Evolutionary conservation across 2,113 vertebrate species (phyloP).

Genomic region (Mustelus asterias): DNA sequence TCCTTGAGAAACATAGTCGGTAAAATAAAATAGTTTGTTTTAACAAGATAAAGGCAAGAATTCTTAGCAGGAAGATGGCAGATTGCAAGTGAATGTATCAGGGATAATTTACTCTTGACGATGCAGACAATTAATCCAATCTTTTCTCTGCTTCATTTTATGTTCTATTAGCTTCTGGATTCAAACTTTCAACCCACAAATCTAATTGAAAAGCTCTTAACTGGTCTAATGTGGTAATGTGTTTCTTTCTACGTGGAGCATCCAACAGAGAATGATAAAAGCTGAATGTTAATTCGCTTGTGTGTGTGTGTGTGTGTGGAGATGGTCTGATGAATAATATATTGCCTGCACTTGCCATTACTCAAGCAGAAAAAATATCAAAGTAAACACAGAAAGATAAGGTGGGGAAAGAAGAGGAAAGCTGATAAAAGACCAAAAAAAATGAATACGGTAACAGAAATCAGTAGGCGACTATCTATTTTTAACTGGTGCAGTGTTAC

Average conservation of each 20-base stretch:
- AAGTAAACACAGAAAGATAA: conserved; percentile 53
- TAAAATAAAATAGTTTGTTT: background rate
- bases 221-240: conserved; percentile 60
- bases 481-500: background rate
- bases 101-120: conserved; percentile 50
- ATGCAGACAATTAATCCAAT: conserved; percentile 66
- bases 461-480: conserved; percentile 15
- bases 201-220: conserved; percentile 68
- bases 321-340: conserved; percentile 55
- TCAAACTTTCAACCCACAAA: conserved; percentile 72
- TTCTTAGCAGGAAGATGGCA: conserved; percentile 37
- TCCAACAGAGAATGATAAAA: conserved; percentile 50
- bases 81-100: conserved; percentile 49
- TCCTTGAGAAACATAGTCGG: background rate
- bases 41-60: background rate
- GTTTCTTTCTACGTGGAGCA: conserved; percentile 52
- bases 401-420: conserved; percentile 44
- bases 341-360: conserved; percentile 46
- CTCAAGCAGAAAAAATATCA: conserved; percentile 51
- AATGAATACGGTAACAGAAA: conserved; percentile 35
- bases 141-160: conserved; percentile 60
- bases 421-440: background rate
- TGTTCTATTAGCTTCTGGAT: conserved; percentile 68
- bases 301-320: conserved; percentile 44
- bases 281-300: conserved; percentile 57